phyloP scores from a whole-genome alignment of 2,113 vertebrate species.

The Apaloderma vittatum region DNA sequence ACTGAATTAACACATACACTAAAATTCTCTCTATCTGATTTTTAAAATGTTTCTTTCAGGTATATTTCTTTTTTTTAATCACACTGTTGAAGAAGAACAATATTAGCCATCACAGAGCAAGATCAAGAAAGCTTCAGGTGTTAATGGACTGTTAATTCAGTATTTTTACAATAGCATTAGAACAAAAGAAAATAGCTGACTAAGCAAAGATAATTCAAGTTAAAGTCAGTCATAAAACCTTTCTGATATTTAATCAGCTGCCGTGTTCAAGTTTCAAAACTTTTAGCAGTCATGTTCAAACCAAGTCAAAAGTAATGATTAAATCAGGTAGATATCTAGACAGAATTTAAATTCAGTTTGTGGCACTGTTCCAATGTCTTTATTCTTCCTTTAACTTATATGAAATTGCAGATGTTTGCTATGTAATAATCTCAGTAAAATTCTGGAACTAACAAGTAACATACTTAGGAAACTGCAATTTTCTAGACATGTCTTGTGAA shows the following conservation, averaged over 20 bases:
- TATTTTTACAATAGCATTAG: not conserved
- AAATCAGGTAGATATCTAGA: not conserved
- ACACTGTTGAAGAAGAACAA: not conserved
- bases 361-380: not conserved
- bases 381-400: not conserved
- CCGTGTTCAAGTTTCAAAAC: not conserved
- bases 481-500: not conserved
- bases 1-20: not conserved
- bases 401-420: not conserved
- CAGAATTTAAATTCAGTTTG: not conserved
- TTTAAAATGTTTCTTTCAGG: not conserved
- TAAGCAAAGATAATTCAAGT: not conserved
- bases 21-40: not conserved
- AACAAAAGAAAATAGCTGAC: slow-evolving; percentile 6
- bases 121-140: not conserved
- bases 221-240: not conserved
- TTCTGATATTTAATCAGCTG: not conserved
- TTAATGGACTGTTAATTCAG: not conserved
- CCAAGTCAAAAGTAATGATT: not conserved
- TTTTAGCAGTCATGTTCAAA: not conserved
- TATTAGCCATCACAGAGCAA: not conserved
- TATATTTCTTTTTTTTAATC: not conserved
- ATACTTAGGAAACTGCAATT: not conserved
- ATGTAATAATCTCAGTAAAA: not conserved
- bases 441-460: not conserved